phyloP scores from a whole-genome alignment of 2,888 invertebrate species.

The Tipula helvola region DNA sequence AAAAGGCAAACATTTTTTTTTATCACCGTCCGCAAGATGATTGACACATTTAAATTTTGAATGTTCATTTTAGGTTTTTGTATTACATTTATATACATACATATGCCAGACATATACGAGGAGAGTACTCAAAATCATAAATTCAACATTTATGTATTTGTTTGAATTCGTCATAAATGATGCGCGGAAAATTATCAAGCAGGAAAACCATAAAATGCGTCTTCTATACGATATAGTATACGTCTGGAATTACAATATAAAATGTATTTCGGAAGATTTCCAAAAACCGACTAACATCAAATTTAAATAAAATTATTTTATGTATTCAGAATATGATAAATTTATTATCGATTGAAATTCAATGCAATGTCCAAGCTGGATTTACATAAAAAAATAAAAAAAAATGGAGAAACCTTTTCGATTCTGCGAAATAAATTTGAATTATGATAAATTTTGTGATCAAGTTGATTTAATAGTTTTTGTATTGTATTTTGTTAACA shows the following conservation, averaged over 20 bases:
- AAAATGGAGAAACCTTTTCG: not conserved
- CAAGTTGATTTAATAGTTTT: not conserved
- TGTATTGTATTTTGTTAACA: not conserved
- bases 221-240: not conserved
- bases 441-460: not conserved
- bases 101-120: not conserved
- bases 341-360: not conserved
- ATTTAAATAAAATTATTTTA: not conserved
- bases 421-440: constrained; percentile 4
- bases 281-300: not conserved
- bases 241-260: not conserved
- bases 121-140: not conserved
- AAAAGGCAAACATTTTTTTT: not conserved
- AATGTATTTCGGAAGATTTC: not conserved
- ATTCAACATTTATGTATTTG: not conserved
- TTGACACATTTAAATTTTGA: not conserved
- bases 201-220: not conserved
- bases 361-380: not conserved
- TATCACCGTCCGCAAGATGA: not conserved
- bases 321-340: not conserved
- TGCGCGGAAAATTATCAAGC: not conserved
- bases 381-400: not conserved
- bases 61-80: not conserved
- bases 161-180: not conserved
- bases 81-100: not conserved